These are phyloP conservation scores for Progne subis DNA, from an alignment of 2,113 vertebrate species.

Conservation along the genomic window DNA sequence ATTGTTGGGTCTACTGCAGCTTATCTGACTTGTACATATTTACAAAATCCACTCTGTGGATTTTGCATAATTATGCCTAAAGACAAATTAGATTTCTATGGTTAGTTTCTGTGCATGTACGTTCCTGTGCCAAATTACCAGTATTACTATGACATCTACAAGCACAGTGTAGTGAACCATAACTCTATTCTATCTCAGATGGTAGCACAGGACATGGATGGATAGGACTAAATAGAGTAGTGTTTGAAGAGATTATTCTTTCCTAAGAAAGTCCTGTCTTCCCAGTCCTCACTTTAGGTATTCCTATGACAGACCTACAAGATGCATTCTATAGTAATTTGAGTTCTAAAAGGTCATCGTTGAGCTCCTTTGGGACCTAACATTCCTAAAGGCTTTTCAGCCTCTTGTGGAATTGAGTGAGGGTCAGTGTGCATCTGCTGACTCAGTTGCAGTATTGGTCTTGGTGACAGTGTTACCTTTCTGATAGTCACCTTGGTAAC, in stretches of 20 bases:
- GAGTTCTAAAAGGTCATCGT: not conserved
- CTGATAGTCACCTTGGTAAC: not conserved
- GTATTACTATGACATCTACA: not conserved
- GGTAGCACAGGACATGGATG: not conserved
- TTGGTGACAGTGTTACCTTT: not conserved
- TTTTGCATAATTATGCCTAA: not conserved
- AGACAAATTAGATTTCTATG: not conserved
- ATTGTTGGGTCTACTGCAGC: not conserved
- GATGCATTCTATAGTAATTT: fast-evolving
- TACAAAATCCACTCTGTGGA: not conserved
- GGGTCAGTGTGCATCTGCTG: not conserved
- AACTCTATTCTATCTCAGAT: not conserved
- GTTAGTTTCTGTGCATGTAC: not conserved
- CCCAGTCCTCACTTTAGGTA: not conserved
- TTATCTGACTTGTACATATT: not conserved
- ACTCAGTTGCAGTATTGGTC: not conserved
- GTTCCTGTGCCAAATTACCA: not conserved
- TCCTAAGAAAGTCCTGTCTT: not conserved
- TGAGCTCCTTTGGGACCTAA: not conserved
- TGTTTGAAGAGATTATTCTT: not conserved
- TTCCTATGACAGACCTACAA: not conserved
- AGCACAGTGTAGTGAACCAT: not conserved
- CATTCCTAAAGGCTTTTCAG: not conserved
- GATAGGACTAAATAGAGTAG: not conserved
- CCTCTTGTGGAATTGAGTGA: not conserved